phyloP scores from a whole-genome alignment of 2,888 invertebrate genomes.

The Ditula angustiorana region DNA sequence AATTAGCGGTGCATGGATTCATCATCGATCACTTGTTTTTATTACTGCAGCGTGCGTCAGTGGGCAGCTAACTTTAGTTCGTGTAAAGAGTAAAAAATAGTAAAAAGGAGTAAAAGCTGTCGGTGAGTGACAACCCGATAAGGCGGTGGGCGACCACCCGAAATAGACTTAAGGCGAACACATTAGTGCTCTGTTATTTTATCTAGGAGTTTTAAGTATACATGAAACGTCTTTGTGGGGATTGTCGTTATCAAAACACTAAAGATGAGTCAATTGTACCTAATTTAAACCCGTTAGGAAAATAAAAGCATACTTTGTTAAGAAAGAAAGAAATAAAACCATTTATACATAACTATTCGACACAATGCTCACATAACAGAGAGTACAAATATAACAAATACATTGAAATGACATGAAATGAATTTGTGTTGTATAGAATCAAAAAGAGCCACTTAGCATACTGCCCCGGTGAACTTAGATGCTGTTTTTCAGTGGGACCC shows the following conservation, averaged over 20 bases:
- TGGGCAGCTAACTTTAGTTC: constrained; percentile 34
- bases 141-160: constrained; percentile 63
- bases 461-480: too few species aligned
- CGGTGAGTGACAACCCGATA: constrained; percentile 76
- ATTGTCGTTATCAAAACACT: constrained; percentile 11
- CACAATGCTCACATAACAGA: too few species aligned
- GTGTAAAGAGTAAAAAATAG: constrained; percentile 27
- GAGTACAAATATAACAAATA: too few species aligned
- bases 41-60: constrained; percentile 13
- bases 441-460: too few species aligned
- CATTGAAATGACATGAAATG: too few species aligned
- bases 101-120: constrained; percentile 60
- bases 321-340: too few species aligned
- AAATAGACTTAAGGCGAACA: constrained; percentile 61
- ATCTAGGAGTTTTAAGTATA: constrained; percentile 52
- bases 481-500: too few species aligned
- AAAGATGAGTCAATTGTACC: constrained; percentile 10
- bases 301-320: too few species aligned
- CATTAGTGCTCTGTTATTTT: constrained; percentile 33
- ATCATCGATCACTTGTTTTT: constrained; percentile 21
- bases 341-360: too few species aligned
- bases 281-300: too few species aligned
- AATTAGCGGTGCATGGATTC: constrained; percentile 16
- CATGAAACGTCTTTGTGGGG: constrained; percentile 65
- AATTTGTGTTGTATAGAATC: too few species aligned